Percentiles rank a stretch among this genome's conserved stretches.
Evolutionary conservation across 2,888 invertebrate genomes (phyloP).

Genomic region (Sinelater perroti): DNA sequence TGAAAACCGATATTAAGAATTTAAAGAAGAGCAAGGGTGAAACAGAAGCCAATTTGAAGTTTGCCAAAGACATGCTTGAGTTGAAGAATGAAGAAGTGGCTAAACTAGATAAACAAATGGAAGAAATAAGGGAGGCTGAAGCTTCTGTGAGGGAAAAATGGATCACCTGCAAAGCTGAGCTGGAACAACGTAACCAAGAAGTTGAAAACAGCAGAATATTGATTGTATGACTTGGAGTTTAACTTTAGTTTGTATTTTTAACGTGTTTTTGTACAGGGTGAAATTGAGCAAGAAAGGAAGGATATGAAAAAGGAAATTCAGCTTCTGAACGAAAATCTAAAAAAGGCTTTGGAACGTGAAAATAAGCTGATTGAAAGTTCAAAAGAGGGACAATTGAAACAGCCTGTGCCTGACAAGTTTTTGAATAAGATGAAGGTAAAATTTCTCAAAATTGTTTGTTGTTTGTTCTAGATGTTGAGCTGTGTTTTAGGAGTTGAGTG

Average conservation of each 20-base stretch:
- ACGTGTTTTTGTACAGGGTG: constrained; percentile 56
- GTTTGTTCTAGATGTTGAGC: constrained; percentile 11
- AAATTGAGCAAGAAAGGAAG: constrained; percentile 62
- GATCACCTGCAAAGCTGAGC: constrained; percentile 44
- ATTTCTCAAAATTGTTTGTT: too few relatives aligned
- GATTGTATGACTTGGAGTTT: constrained; percentile 51
- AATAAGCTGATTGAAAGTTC: constrained; percentile 53
- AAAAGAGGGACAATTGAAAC: constrained; percentile 37
- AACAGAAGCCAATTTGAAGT: constrained; percentile 48
- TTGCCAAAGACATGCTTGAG: constrained; percentile 49
- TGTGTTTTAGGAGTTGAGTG: constrained; percentile 61
- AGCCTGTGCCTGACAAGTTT: constrained; percentile 52
- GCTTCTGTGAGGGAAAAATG: constrained; percentile 45
- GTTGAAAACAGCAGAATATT: constrained; percentile 49
- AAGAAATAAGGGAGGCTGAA: constrained; percentile 43
- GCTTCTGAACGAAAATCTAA: constrained; percentile 58
- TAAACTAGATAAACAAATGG: constrained; percentile 47
- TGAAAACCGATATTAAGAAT: constrained; percentile 45
- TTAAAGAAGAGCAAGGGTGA: constrained; percentile 47
- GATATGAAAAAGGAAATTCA: constrained; percentile 61
- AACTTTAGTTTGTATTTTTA: constrained; percentile 33
- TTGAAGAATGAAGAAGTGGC: constrained; percentile 46
- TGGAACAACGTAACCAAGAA: constrained; percentile 48
- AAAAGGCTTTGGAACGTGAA: constrained; percentile 53
- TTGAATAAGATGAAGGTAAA: constrained; percentile 57